Evolutionary conservation across 1,140 invertebrate genomes (phyloP).

Genomic region (Drosophila melanica): DNA sequence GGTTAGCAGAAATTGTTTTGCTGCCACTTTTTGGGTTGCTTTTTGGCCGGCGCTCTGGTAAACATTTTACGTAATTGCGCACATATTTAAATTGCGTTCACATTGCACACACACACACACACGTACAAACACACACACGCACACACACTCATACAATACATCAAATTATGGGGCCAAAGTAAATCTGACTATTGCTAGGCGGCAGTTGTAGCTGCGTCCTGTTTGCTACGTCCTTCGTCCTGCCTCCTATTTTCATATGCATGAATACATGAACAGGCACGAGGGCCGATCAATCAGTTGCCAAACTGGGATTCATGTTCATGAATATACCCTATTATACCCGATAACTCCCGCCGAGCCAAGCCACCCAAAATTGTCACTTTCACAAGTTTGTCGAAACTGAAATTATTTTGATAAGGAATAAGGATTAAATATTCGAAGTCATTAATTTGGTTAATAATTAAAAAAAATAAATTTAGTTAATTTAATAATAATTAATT

Average conservation of each 20-base stretch:
- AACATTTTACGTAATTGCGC: constrained; percentile 80
- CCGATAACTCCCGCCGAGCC: too few relatives aligned
- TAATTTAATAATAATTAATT: too few relatives aligned
- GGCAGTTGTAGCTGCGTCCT: neutral
- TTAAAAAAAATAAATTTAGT: too few relatives aligned
- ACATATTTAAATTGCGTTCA: constrained; percentile 78
- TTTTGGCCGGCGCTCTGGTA: constrained; percentile 33
- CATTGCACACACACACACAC: constrained; percentile 45
- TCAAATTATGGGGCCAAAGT: constrained; percentile 75
- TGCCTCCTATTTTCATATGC: constrained; percentile 24
- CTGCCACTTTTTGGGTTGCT: constrained; percentile 21
- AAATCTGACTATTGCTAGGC: constrained; percentile 57
- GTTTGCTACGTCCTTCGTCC: constrained; percentile 8
- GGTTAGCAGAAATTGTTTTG: constrained; percentile 33
- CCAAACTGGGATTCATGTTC: neutral
- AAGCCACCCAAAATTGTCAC: too few relatives aligned
- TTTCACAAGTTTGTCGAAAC: too few relatives aligned
- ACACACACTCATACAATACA: constrained; percentile 48
- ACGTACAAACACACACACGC: constrained; percentile 8
- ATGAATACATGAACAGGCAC: constrained; percentile 11
- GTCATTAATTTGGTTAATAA: too few relatives aligned
- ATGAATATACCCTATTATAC: too few relatives aligned
- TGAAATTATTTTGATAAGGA: too few relatives aligned
- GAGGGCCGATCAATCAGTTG: constrained; percentile 15
- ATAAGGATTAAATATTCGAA: too few relatives aligned